Conservation (phyloP, 2,888 invertebrate species). For the Dryocosmus kuriphilus region DNA sequence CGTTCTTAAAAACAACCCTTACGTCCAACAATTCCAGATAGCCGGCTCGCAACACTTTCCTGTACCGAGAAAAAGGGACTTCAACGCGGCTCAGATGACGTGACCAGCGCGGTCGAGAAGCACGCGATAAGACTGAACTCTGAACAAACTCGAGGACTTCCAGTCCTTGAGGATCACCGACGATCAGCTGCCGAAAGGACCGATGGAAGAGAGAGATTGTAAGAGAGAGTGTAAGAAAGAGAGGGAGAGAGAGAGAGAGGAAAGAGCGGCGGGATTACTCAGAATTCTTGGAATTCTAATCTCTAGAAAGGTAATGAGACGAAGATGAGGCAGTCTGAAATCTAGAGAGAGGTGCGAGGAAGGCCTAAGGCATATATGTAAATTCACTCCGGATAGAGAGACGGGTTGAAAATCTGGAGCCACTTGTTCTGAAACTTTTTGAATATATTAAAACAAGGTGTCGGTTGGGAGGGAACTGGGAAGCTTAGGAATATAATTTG, state of each 20-base stretch:
- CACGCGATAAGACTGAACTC: conserved; percentile 74
- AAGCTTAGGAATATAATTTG: neutral
- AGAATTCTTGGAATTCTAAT: conserved; percentile 1
- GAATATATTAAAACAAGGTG: neutral
- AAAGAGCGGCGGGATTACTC: conserved; percentile 23
- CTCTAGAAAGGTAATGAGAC: conserved; percentile 40
- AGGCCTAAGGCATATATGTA: conserved; percentile 33
- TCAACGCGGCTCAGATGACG: conserved; percentile 73
- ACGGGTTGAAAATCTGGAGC: conserved; percentile 21
- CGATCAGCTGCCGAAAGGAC: conserved; percentile 24
- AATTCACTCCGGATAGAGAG: conserved; percentile 26
- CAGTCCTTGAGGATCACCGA: conserved; percentile 35
- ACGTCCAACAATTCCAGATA: conserved; percentile 74
- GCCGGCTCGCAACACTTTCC: conserved; percentile 65
- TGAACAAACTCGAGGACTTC: conserved; percentile 51
- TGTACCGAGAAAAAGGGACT: conserved; percentile 67
- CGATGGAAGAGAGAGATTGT: neutral
- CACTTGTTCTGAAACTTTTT: conserved; percentile 5
- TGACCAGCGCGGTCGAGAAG: conserved; percentile 67
- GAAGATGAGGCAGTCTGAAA: conserved; percentile 13
- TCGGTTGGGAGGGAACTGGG: neutral
- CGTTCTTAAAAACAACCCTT: conserved; percentile 68
- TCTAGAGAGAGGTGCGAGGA: neutral
- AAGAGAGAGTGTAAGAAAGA: conserved; percentile 3
- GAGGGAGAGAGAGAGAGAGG: conserved; percentile 12